These are phyloP conservation scores for Crocallis elinguaria DNA, from an alignment of 2,888 invertebrate species.

Conservation along the genomic window DNA sequence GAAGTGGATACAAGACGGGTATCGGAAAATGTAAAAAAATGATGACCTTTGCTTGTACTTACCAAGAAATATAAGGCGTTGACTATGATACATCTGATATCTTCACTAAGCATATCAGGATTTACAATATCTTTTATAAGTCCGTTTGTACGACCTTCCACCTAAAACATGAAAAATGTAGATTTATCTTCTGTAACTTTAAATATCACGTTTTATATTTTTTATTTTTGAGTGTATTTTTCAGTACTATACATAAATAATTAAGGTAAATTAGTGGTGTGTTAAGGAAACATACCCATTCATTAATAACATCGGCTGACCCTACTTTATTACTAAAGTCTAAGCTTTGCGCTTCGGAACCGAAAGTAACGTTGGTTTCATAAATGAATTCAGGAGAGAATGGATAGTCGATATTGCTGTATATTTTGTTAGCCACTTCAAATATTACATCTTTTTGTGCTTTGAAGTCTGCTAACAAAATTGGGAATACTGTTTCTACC, in stretches of 20 bases:
- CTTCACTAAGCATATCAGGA: background rate
- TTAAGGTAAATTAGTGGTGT: too few species aligned
- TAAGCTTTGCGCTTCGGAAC: constrained; percentile 41
- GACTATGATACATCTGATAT: background rate
- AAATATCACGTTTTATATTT: too few species aligned
- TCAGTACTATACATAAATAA: too few species aligned
- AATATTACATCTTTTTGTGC: constrained; percentile 40
- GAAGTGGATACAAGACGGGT: too few species aligned
- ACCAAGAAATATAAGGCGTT: constrained; percentile 10
- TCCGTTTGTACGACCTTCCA: background rate
- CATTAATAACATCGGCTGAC: constrained; percentile 51
- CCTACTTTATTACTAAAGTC: constrained; percentile 40
- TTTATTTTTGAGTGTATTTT: too few species aligned
- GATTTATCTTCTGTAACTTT: too few species aligned
- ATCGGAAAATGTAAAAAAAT: too few species aligned
- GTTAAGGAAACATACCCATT: constrained; percentile 45
- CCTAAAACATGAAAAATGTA: constrained; percentile 2
- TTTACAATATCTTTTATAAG: background rate
- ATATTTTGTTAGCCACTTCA: constrained; percentile 41
- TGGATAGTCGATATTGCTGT: constrained; percentile 28
- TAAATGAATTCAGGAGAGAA: constrained; percentile 33
- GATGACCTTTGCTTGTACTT: background rate
- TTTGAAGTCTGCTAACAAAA: constrained; percentile 27
- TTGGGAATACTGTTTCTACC: constrained; percentile 40
- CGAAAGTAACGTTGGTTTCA: constrained; percentile 35